These are phyloP conservation scores for Hydrolagus affinis DNA, from an alignment of 2,113 vertebrate species.

Conservation along the genomic window DNA sequence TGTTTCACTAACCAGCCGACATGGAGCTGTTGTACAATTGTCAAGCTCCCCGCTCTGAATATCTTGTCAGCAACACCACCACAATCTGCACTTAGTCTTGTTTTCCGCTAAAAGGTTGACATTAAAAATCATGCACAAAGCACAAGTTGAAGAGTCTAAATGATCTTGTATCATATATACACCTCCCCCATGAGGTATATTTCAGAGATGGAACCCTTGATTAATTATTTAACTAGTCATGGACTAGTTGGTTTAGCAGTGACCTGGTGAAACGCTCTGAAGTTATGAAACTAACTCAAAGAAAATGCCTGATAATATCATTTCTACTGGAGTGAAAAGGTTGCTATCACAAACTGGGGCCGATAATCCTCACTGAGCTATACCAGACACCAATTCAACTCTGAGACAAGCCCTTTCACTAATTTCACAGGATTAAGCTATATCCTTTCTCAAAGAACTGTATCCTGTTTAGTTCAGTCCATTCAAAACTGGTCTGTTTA, in stretches of 20 bases:
- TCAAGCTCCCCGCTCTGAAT: not conserved
- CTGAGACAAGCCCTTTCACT: too few species aligned
- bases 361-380: too few species aligned
- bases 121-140: not conserved
- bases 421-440: too few species aligned
- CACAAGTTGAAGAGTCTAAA: not conserved
- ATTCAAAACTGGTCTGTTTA: too few species aligned
- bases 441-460: too few species aligned
- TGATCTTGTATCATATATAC: not conserved
- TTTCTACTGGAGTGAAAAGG: too few species aligned
- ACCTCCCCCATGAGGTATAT: not conserved
- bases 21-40: not conserved
- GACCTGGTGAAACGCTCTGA: not conserved
- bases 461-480: too few species aligned
- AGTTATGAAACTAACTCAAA: too few species aligned
- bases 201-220: not conserved
- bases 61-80: not conserved
- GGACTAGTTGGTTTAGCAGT: not conserved
- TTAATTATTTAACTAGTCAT: not conserved
- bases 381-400: too few species aligned
- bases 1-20: not conserved
- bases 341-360: too few species aligned
- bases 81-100: not conserved
- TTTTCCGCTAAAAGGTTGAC: not conserved
- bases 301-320: too few species aligned